phyloP scores from a whole-genome alignment of 2,888 invertebrate species.

The Exocentrus adspersus region DNA sequence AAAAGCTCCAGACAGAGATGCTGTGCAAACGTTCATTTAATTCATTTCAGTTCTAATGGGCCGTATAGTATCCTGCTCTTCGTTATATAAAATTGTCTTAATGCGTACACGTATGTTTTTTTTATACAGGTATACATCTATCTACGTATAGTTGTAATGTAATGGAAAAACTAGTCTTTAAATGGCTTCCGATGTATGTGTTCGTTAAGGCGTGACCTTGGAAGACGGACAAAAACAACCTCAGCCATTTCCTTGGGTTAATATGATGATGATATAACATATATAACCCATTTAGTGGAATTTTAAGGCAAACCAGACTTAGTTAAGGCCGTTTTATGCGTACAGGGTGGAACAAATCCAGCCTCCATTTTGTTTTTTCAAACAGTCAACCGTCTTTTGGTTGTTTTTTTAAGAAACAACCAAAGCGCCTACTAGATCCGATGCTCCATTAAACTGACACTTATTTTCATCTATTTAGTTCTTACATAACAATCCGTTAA shows the following conservation, averaged over 20 bases:
- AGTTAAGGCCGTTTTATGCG: too few species aligned
- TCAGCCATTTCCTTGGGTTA: background rate
- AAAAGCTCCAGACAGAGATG: conserved; percentile 12
- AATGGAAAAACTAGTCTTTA: conserved; percentile 13
- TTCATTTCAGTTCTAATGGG: conserved; percentile 23
- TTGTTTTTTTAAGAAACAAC: too few species aligned
- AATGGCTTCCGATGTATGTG: conserved; percentile 3
- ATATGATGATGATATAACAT: too few species aligned
- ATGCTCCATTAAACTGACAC: too few species aligned
- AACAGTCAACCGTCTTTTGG: too few species aligned
- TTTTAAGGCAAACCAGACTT: background rate
- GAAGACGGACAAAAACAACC: conserved; percentile 6
- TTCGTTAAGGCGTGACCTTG: conserved; percentile 11
- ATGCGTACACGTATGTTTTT: conserved; percentile 11
- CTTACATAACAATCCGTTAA: too few species aligned
- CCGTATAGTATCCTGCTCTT: conserved; percentile 12
- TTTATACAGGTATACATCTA: too few species aligned
- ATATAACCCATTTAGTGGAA: background rate
- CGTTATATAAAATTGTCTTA: conserved; percentile 8
- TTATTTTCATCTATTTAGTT: too few species aligned
- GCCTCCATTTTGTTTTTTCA: too few species aligned
- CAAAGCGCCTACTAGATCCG: too few species aligned
- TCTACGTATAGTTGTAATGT: too few species aligned
- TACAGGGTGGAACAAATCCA: too few species aligned
- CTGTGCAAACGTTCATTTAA: conserved; percentile 22